Evolutionary conservation across 2,797 vertebrate species (phyloP), one percentile per base, ranked within the genome.

Genomic region (Falco cherrug): DNA sequence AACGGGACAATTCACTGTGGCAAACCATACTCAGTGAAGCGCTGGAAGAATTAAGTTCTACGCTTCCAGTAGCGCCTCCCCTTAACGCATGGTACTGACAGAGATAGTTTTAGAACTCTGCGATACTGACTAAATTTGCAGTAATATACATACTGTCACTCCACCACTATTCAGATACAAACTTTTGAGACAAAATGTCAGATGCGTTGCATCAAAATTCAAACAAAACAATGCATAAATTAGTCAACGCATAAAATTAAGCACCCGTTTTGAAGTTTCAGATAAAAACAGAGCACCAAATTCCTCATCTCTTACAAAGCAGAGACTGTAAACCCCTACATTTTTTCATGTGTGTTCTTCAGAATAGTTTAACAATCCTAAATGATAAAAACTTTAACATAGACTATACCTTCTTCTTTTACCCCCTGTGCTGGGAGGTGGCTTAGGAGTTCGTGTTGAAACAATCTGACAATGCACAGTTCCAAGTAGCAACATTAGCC

Each of bases 391-490:
- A 92, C 48, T 89, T 89, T 57, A 87, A 80, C 53, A 79, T 1
- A 94, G 68, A 93, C 69, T 81, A 65, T 98, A 99, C 99, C 99
- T 99, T 98, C 99, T 98, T 96, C 99, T 99, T 98, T 99, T 99
- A 68, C 98, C 99, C 68, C 99, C 98, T 43, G 98, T 97, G 96
- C 98, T 98, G 89, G 98, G 98, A 84, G 98, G 84, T 11, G 99
- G 98, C 91, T 99, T 99, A 24, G 99, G 99, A 24, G 99, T 99
- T 91, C 99, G 97, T 69, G 99, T 99, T 95, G 99, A 99, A 94
- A 99, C 99, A 84, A 99, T 99, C 98, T 99, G 99, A 98, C 99
- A 99, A 96, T 99, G 99, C 86, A 99, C 99, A 56, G 99, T 99
- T 94, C 99, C 99, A 94, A 99, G 98, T 64, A 99, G 98, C 98